These are phyloP conservation scores for Columbina picui DNA, from an alignment of 2,113 vertebrate genomes.

Conservation along the genomic window DNA sequence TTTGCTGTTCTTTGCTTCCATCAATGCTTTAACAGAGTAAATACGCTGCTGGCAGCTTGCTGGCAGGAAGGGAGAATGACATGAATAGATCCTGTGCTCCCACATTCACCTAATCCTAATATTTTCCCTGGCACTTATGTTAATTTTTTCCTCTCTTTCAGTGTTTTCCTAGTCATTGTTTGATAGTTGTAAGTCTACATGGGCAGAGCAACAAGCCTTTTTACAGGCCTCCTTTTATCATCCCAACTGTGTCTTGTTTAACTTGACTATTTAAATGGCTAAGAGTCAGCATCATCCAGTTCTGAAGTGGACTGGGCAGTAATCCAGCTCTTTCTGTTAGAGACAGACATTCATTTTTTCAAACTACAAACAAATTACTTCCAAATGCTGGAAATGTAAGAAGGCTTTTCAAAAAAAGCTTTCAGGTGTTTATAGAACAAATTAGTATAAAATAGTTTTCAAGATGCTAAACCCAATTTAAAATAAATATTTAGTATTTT, in stretches of 20 bases:
- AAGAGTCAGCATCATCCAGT: conserved; percentile 56
- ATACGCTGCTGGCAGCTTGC: conserved; percentile 9
- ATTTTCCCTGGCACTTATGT: conserved; percentile 1
- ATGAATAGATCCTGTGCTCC: not conserved
- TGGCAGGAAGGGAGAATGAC: not conserved
- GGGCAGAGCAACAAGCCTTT: not conserved
- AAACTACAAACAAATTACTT: conserved; percentile 65
- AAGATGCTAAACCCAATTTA: conserved; percentile 48
- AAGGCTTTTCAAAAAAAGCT: conserved; percentile 16
- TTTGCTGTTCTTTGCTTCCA: not conserved
- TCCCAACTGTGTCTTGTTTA: conserved; percentile 56
- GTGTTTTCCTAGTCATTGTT: conserved; percentile 5
- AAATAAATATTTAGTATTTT: conserved; percentile 70
- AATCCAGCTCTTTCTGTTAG: conserved; percentile 65
- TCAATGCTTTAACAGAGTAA: not conserved
- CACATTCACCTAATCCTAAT: not conserved
- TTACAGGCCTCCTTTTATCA: conserved; percentile 57
- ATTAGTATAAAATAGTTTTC: conserved; percentile 61
- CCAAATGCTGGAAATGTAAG: conserved; percentile 68
- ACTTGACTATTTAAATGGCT: conserved; percentile 59
- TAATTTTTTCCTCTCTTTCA: not conserved
- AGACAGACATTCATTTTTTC: conserved; percentile 57
- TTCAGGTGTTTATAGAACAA: conserved; percentile 70
- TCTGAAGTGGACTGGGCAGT: conserved; percentile 66
- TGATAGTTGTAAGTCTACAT: not conserved